Conservation (phyloP, 2,113 vertebrate species). For the Oryzias curvinotus region DNA sequence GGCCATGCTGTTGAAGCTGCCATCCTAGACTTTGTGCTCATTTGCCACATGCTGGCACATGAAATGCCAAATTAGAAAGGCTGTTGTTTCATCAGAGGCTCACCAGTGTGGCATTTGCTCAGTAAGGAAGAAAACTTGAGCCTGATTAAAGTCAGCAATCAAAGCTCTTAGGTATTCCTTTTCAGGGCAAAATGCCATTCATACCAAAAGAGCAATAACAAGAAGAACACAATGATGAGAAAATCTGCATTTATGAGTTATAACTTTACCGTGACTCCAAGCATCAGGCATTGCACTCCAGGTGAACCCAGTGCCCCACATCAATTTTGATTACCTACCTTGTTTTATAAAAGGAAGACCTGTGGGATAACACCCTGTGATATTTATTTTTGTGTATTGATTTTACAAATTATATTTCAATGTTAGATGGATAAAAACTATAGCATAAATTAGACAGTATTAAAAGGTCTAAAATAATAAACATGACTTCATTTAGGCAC, state of each 20-base stretch:
- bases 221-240: background rate
- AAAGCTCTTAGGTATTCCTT: conserved; percentile 30
- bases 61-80: conserved; percentile 67
- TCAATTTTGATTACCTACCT: background rate
- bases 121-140: conserved; percentile 33
- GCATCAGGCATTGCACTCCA: background rate
- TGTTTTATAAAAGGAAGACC: background rate
- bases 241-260: background rate
- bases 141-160: conserved; percentile 45
- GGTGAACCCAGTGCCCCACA: no score
- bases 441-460: no score
- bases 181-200: background rate
- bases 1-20: conserved; percentile 53
- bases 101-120: conserved; percentile 31
- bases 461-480: no score
- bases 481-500: no score
- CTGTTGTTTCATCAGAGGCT: conserved; percentile 60
- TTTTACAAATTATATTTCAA: no score
- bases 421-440: no score
- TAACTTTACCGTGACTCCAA: background rate
- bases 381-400: no score
- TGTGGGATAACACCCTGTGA: no score
- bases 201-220: background rate
- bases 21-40: conserved; percentile 48
- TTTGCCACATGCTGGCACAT: conserved; percentile 65